phyloP scores from a whole-genome alignment of 2,797 vertebrate genomes.

The Bufotes viridis region DNA sequence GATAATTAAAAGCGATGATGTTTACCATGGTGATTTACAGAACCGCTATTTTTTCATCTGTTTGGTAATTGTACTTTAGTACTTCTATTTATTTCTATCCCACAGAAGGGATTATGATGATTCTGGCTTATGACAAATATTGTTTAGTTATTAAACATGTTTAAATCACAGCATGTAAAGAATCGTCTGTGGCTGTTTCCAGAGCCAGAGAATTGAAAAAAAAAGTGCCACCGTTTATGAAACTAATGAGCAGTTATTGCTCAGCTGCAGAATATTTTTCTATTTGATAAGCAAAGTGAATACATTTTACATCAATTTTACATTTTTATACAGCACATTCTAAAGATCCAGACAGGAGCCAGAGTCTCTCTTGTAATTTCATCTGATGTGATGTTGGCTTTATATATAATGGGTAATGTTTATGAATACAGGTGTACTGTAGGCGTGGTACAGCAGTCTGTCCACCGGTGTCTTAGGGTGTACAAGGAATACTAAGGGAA shows the following conservation, averaged over 20 bases:
- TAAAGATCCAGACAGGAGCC: neutral
- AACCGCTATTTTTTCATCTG: neutral
- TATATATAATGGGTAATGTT: neutral
- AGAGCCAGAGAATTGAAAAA: neutral
- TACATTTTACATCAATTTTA: neutral
- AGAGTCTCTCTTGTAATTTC: neutral
- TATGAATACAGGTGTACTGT: neutral
- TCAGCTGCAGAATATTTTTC: neutral
- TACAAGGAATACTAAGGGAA: too few relatives aligned
- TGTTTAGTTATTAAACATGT: slow-evolving; percentile 3
- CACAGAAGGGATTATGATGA: slow-evolving; percentile 5
- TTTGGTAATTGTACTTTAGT: slow-evolving; percentile 28
- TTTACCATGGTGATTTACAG: slow-evolving; percentile 22
- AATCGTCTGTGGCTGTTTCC: neutral
- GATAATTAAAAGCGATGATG: slow-evolving; percentile 39
- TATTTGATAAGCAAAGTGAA: neutral
- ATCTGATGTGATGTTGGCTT: neutral
- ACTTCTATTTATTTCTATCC: slow-evolving; percentile 16
- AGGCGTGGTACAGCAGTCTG: neutral
- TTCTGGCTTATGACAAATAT: slow-evolving; percentile 11
- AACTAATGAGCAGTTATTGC: slow-evolving; percentile 11
- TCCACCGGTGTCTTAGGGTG: too few relatives aligned
- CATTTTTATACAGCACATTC: neutral
- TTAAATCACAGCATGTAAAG: neutral
- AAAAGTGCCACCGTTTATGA: neutral